These are phyloP conservation scores for Rhea americana DNA, from an alignment of 2,113 vertebrate genomes.

Conservation along the genomic window DNA sequence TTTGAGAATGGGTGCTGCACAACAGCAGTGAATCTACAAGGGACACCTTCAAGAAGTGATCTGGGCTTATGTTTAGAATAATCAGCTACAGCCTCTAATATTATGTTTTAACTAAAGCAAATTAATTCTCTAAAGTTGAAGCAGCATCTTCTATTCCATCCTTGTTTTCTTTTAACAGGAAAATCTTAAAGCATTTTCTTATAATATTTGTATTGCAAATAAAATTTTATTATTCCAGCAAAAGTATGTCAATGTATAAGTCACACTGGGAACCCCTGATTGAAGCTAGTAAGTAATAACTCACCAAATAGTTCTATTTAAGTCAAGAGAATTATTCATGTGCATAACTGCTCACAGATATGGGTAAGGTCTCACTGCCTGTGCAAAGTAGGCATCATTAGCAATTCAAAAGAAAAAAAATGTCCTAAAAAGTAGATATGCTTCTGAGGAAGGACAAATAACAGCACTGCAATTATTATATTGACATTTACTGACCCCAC, in stretches of 20 bases:
- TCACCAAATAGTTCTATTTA: background rate
- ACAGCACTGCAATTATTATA: background rate
- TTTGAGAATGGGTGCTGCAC: background rate
- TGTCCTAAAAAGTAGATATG: background rate
- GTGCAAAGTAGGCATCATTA: background rate
- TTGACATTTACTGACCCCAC: background rate
- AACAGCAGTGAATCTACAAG: background rate
- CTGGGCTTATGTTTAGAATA: background rate
- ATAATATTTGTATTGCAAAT: constrained; percentile 3
- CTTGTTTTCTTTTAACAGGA: background rate
- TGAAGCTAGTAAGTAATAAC: constrained; percentile 1
- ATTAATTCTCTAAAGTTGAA: background rate
- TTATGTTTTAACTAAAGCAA: background rate
- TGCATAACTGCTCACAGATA: background rate
- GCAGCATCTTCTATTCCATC: background rate
- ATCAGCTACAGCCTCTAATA: background rate
- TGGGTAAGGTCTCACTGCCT: background rate
- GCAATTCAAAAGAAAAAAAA: background rate
- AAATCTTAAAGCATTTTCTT: background rate
- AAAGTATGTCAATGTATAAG: background rate
- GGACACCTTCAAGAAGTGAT: background rate
- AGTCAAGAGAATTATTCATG: background rate
- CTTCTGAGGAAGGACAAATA: background rate
- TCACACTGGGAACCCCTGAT: background rate
- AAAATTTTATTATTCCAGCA: background rate